Evolutionary conservation across 2,113 vertebrate genomes (phyloP), one percentile per base, ranked within the genome.

Genomic region (Aythya baeri): DNA sequence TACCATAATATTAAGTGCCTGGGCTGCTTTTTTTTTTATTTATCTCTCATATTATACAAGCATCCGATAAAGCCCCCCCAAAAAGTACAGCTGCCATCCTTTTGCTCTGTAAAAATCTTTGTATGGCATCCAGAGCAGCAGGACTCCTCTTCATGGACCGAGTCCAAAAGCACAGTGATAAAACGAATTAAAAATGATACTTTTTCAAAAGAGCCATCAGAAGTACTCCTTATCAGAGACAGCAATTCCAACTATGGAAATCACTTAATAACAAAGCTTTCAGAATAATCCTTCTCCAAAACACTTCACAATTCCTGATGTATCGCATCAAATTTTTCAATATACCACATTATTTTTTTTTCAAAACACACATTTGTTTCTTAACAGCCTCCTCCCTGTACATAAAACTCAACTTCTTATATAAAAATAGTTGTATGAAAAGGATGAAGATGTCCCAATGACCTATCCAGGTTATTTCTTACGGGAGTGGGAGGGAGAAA

Each of bases 81-180:
- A 82, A 66, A 34, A 57, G 6, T 17, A 31, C 0, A 82, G 23
- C 12, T 82, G 46, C 38, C 20, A 36, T 44, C 50, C 25, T 79
- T 89, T 34, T 41, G 17, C 17, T 66, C n/a, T 58, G 12, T 27
- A 74, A 38, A 96, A 86, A 50, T n/a, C 18, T 50, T 13, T 2
- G 21, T 36, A 54, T 9, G 75, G 32, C 66, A 41, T 16, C 31
- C n/a, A 73, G 58, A 92, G 72, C 44, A 87, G 74, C 44, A 85
- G 63, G 41, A 85, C 38, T 94, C 44, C 36, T 57, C 1, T 0
- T 23, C 59, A 59, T 89, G 94, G 96, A 88, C 20, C 8, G 68
- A 79, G 62, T 93, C 94, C 96, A 95, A 91, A 95, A 92, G 34
- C 77, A 89, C 32, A 73, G 32, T 9, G 91, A 94, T 94, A 96